These are phyloP conservation scores for Spodoptera littoralis DNA, from an alignment of 2,888 invertebrate species.

Conservation along the genomic window DNA sequence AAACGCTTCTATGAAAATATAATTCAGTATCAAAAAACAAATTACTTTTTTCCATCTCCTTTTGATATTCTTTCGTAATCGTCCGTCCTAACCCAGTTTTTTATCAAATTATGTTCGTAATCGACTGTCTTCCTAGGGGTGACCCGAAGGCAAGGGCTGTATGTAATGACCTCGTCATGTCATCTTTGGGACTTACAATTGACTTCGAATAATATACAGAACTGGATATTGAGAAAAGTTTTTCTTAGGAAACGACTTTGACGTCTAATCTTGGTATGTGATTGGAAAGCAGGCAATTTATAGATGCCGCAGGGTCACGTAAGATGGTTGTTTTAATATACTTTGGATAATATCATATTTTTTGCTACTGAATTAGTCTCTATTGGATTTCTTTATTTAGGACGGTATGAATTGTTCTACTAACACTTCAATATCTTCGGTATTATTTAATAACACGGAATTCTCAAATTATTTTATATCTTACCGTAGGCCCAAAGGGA, in stretches of 20 bases:
- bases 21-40: conserved; percentile 25
- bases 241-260: conserved; percentile 21
- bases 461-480: too few relatives aligned
- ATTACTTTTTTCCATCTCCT: conserved; percentile 42
- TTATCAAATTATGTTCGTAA: conserved; percentile 52
- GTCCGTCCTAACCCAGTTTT: conserved; percentile 42
- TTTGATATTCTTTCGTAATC: conserved; percentile 38
- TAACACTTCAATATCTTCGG: too few relatives aligned
- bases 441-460: too few relatives aligned
- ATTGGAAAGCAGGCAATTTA: conserved; percentile 28
- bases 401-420: too few relatives aligned
- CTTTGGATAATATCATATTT: too few relatives aligned
- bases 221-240: conserved; percentile 28
- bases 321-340: conserved; percentile 1
- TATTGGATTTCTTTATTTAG: too few relatives aligned
- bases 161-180: conserved; percentile 47
- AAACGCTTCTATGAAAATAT: conserved; percentile 21
- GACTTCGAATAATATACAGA: conserved; percentile 37
- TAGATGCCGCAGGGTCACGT: conserved; percentile 23
- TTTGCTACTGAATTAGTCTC: too few relatives aligned
- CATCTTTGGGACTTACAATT: conserved; percentile 42
- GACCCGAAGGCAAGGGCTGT: conserved; percentile 40
- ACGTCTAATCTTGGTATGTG: conserved; percentile 25
- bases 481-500: too few relatives aligned
- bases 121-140: conserved; percentile 47